Evolutionary conservation across 1,140 invertebrate species (phyloP).

Genomic region (Anastrepha ludens): DNA sequence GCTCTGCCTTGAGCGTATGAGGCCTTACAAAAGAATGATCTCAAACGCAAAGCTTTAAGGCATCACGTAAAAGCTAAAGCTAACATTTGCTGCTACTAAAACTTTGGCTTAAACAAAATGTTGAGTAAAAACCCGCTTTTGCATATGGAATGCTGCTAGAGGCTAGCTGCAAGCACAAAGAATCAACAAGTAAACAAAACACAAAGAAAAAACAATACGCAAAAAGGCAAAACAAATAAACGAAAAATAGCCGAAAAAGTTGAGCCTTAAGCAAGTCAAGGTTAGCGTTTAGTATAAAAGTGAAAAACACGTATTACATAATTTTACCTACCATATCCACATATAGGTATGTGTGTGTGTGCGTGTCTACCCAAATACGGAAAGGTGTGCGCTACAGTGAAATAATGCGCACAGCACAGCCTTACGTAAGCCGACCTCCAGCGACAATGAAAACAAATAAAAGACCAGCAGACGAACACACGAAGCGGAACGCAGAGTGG

Average conservation of each 20-base stretch:
- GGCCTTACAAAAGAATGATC: too few relatives aligned
- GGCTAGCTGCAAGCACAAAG: slow-evolving; percentile 20
- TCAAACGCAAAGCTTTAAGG: too few relatives aligned
- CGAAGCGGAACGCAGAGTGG: background rate
- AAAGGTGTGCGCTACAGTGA: slow-evolving; percentile 18
- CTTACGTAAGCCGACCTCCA: slow-evolving; percentile 45
- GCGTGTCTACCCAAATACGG: background rate
- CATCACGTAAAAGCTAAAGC: too few relatives aligned
- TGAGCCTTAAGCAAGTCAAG: slow-evolving; percentile 19
- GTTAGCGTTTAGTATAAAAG: slow-evolving; percentile 23
- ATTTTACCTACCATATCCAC: background rate
- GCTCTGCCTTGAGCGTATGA: too few relatives aligned
- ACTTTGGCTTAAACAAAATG: background rate
- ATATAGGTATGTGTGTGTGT: background rate
- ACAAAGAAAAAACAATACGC: background rate
- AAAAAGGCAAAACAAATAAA: background rate
- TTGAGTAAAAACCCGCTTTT: slow-evolving; percentile 21
- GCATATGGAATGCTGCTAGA: slow-evolving; percentile 25
- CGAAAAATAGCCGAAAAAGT: slow-evolving; percentile 36
- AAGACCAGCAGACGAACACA: background rate
- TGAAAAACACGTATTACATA: slow-evolving; percentile 5
- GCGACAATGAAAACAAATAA: background rate
- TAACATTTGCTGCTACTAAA: background rate
- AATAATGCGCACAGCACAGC: slow-evolving; percentile 25
- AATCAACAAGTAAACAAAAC: slow-evolving; percentile 51